Base-by-base conservation (phyloP, 2,113 vertebrate species). In the Scatophagus argus region DNA sequence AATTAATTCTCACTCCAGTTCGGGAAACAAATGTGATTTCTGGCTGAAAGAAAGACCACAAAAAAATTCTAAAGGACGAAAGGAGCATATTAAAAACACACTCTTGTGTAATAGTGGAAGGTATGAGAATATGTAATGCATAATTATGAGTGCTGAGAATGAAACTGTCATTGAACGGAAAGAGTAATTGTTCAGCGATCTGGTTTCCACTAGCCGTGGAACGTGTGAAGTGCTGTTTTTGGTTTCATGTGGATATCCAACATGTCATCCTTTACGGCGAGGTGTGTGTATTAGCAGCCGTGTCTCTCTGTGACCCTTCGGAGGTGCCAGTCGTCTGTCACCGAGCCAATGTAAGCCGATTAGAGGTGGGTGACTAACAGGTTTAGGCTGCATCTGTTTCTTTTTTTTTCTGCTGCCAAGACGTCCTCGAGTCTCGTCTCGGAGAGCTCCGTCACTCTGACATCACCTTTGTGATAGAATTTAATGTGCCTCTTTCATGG, bases 301-400 rank as follows among this genome's bases (percentile, higher is more conserved):
- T 90, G 89, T 87, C 87, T 90, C 89, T 87, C 87, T 82, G 87
- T 74, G 85, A 86, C 83, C 86, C 91, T 84, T 87, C 69, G 32
- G 79, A 88, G 85, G 88, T 91, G 93, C 93, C 93, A 94, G 89
- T 91, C 86, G 79, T 85, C 92, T 81, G 90, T 92, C 84, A 77
- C 60, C 21, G 44, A 86, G 94, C 94, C 94, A 94, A 77, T 79
- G 90, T 95, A 95, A 95, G 94, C 94, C 89, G 92, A 95, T 95
- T 95, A 94, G 88, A 93, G 88, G 91, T 91, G 90, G 91, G 83
- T 79, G 88, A 90, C 91, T 93, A 94, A 92, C 93, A 92, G 92
- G 91, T 90, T 93, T 94, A 92, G 82, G 72, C 73, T 90, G 91
- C 94, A 94, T 94, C 94, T 95, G 94, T 81, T 90, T 93, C 79